A percentile compares a stretch with the other conserved stretches of the same genome.
Conservation (phyloP, 2,113 vertebrate genomes). For the Tauraco erythrolophus region DNA sequence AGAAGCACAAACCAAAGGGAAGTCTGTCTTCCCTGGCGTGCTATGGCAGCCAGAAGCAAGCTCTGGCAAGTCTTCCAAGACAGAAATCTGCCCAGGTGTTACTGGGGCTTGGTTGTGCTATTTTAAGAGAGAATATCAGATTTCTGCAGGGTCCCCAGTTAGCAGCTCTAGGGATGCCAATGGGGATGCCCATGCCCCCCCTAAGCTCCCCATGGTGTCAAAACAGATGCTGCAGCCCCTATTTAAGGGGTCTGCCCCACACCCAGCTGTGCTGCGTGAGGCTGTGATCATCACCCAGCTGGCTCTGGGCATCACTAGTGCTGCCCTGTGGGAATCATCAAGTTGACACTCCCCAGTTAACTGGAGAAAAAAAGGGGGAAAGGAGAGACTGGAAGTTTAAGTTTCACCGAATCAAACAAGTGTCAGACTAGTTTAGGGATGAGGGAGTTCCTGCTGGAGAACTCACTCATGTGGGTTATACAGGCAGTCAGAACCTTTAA, state of each 20-base stretch:
- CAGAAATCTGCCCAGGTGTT: not conserved
- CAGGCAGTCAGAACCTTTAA: not conserved
- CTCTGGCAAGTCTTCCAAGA: not conserved
- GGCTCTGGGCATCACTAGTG: not conserved
- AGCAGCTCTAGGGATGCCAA: accelerated
- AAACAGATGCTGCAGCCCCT: too few species aligned
- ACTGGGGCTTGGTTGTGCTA: accelerated
- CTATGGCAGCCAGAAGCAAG: accelerated
- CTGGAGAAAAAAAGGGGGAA: accelerated
- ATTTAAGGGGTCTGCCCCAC: not conserved
- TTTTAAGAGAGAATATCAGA: not conserved
- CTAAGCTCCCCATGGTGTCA: too few species aligned
- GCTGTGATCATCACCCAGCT: not conserved
- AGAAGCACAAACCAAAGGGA: not conserved
- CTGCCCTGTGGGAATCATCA: not conserved
- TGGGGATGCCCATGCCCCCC: too few species aligned
- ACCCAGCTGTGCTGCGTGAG: not conserved
- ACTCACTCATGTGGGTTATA: not conserved
- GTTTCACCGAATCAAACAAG: not conserved
- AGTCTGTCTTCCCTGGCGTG: not conserved
- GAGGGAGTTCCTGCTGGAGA: not conserved
- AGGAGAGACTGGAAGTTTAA: not conserved
- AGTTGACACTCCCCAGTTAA: not conserved
- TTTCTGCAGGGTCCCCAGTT: too few species aligned
- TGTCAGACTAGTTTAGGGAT: not conserved